Evolutionary conservation across 2,113 vertebrate species (phyloP), one percentile per base, ranked within the genome.

Genomic region (Dicaeum eximium): DNA sequence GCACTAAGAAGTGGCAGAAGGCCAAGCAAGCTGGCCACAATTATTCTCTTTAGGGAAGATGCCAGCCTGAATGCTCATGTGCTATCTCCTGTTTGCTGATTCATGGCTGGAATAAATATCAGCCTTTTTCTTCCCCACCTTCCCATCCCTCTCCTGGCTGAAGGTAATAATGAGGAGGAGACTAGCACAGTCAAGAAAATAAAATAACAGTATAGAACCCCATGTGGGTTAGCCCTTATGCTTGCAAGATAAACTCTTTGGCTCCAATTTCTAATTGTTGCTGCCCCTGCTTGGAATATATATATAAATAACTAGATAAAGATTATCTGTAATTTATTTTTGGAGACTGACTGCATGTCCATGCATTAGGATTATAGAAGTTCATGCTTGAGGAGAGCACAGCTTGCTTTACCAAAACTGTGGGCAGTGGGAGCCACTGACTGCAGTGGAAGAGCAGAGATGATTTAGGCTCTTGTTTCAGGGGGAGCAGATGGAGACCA

Each of bases 21-120:
- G 84, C 95, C 93, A 94, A 82, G 89, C 25, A 69, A 80, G 58
- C 87, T 92, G 77, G 45, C 74, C 81, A 85, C 74, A 58, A 61
- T 92, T 95, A 81, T 61, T 95, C 81, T 77, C 54, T 88, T 87
- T 38, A 70, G 78, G 78, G 84, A 87, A 92, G 80, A 72, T 83
- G 93, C 90, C 67, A 77, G 67, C 37, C 56, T 80, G 90, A 86
- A 88, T 80, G 78, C 60, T 92, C 64, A 9, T 42, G 50, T 73
- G 10, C 42, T 53, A 0, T 82, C 38, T 89, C 35, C 66, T 77
- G 7, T 90, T 88, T 94, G 93, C 85, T 94, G 78, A 95, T 90
- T 96, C 90, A 90, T 56, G 85, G 56, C 67, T 92, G 60, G 75
- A 88, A 90, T 78, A 74, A 80, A 15, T n/a, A 78, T 60, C 51